phyloP scores from a whole-genome alignment of 2,888 invertebrate genomes.

The Mythimna ferrago region DNA sequence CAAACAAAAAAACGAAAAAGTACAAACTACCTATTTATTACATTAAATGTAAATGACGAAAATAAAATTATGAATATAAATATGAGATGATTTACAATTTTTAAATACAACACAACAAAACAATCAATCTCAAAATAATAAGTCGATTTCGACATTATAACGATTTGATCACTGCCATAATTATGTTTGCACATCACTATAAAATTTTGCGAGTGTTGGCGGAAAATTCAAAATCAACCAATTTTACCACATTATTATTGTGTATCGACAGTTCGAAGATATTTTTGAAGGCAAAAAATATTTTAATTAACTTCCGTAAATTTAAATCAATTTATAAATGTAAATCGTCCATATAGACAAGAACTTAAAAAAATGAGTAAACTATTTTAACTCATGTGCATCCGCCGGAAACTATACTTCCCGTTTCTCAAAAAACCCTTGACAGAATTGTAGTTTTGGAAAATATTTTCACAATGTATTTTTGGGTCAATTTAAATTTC shows the following conservation, averaged over 20 bases:
- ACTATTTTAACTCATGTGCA: background rate
- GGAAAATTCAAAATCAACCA: conserved; percentile 44
- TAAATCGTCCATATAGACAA: background rate
- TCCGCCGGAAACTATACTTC: conserved; percentile 48
- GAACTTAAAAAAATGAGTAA: background rate
- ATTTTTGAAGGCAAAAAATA: background rate
- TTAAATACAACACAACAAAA: background rate
- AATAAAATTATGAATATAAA: background rate
- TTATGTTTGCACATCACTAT: conserved; percentile 43
- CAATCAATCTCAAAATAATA: no score
- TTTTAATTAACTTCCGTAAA: no score
- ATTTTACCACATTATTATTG: background rate
- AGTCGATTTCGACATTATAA: conserved; percentile 3
- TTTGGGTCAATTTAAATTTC: background rate
- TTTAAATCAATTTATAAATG: background rate
- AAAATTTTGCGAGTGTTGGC: conserved; percentile 7
- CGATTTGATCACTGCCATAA: background rate
- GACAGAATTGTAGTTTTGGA: background rate
- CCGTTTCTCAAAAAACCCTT: conserved; percentile 2
- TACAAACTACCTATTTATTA: no score
- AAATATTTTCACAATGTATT: background rate
- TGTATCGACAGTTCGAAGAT: background rate
- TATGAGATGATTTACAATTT: background rate
- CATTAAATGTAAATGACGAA: no score
- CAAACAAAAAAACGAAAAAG: no score